Conservation (phyloP, 2,888 invertebrate genomes). For the Micropterix aruncella region DNA sequence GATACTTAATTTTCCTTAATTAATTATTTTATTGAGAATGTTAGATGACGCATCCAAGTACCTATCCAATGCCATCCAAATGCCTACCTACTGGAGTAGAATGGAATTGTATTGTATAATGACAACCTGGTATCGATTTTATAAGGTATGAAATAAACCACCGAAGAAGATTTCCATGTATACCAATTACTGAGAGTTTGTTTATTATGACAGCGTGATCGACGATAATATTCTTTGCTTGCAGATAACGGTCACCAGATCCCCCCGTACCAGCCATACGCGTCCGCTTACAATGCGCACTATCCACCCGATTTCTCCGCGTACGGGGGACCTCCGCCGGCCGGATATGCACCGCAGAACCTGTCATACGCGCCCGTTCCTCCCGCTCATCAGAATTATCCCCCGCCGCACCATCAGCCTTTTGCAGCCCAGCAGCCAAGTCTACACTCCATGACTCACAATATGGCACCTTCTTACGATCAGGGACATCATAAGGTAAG, state of each 20-base stretch:
- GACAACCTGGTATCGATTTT: no score
- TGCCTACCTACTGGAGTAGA: no score
- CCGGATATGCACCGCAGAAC: conserved; percentile 34
- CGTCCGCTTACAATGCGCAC: conserved; percentile 36
- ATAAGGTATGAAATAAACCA: no score
- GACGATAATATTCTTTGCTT: conserved; percentile 12
- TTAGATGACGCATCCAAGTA: no score
- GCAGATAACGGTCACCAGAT: conserved; percentile 39
- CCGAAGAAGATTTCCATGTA: not conserved
- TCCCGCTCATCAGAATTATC: conserved; percentile 36
- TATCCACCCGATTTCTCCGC: conserved; percentile 37
- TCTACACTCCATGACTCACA: conserved; percentile 17
- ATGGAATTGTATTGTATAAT: no score
- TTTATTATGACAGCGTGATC: not conserved
- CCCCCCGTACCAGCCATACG: conserved; percentile 36
- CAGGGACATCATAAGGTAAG: not conserved
- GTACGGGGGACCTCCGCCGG: conserved; percentile 34
- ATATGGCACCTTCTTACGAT: not conserved
- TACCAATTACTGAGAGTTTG: not conserved
- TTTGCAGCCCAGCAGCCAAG: conserved; percentile 33
- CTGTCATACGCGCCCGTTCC: conserved; percentile 36
- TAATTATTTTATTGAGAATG: no score
- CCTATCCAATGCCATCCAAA: no score
- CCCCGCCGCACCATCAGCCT: conserved; percentile 25
- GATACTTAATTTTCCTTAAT: no score